These are phyloP conservation scores for Megaptera novaeangliae DNA, from an alignment of 2,113 vertebrate genomes.

Conservation along the genomic window DNA sequence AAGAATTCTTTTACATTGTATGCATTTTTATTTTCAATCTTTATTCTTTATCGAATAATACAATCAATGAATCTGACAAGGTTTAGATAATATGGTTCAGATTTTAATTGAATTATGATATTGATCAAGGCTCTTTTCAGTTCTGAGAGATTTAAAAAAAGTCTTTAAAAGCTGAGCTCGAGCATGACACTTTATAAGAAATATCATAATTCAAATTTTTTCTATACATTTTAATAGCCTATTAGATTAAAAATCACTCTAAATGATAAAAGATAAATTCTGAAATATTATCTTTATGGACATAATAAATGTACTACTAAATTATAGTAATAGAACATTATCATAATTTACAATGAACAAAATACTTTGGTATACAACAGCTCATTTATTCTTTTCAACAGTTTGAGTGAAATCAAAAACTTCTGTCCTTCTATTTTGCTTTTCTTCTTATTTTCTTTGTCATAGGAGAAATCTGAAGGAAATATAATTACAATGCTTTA, in stretches of 20 bases:
- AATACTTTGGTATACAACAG: not conserved
- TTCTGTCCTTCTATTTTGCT: not conserved
- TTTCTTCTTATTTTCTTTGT: not conserved
- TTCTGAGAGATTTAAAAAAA: not conserved
- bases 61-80: not conserved
- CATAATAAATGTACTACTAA: not conserved
- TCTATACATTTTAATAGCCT: not conserved
- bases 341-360: not conserved
- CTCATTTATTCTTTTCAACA: not conserved
- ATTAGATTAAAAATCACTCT: not conserved
- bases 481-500: not conserved
- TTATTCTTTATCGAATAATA: not conserved
- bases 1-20: not conserved
- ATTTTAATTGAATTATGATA: slow-evolving; percentile 19
- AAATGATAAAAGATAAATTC: not conserved
- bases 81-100: not conserved
- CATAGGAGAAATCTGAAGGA: not conserved
- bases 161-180: not conserved
- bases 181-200: not conserved
- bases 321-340: not conserved
- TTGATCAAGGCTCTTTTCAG: not conserved
- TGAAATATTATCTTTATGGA: not conserved
- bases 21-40: not conserved
- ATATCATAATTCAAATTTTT: not conserved
- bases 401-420: not conserved